Percentiles rank a stretch among this genome's conserved stretches.
Conservation (phyloP, 2,797 vertebrate species). For the Sarcophilus harrisii region DNA sequence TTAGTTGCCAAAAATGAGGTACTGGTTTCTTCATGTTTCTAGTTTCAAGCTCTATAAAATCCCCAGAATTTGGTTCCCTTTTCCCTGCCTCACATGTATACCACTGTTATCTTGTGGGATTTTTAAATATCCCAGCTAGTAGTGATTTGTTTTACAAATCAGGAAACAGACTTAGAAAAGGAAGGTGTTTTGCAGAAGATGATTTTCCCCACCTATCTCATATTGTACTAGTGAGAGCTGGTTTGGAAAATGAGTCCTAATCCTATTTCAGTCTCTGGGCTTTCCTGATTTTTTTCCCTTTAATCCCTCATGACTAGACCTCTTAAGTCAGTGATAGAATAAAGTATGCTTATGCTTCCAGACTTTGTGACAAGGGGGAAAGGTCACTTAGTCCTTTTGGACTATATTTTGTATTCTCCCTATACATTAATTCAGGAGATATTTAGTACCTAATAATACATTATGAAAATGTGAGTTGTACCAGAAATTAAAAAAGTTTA, state of each 20-base stretch:
- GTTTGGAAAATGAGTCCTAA: neutral
- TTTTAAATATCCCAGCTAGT: constrained; percentile 1
- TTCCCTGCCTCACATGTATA: neutral
- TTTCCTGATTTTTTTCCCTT: neutral
- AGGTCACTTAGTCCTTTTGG: neutral
- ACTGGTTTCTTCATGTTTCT: neutral
- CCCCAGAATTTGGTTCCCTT: neutral
- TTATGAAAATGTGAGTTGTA: too few species aligned
- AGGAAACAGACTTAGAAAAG: neutral
- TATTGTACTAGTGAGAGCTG: neutral
- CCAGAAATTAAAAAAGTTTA: too few species aligned
- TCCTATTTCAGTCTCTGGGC: neutral
- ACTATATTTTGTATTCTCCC: neutral
- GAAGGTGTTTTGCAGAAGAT: neutral
- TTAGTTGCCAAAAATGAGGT: neutral
- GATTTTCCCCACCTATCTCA: neutral
- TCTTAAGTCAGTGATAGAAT: neutral
- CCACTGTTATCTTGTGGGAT: neutral
- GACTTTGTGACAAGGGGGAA: neutral
- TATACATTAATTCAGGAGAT: neutral
- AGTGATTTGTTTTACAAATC: constrained; percentile 37
- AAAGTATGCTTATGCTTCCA: neutral
- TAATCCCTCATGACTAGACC: neutral
- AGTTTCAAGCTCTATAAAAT: neutral
- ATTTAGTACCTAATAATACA: neutral